A percentile compares a stretch with the other conserved stretches of the same genome.
phyloP scores from a whole-genome alignment of 2,888 invertebrate genomes.

The Hofmannophila pseudospretella region DNA sequence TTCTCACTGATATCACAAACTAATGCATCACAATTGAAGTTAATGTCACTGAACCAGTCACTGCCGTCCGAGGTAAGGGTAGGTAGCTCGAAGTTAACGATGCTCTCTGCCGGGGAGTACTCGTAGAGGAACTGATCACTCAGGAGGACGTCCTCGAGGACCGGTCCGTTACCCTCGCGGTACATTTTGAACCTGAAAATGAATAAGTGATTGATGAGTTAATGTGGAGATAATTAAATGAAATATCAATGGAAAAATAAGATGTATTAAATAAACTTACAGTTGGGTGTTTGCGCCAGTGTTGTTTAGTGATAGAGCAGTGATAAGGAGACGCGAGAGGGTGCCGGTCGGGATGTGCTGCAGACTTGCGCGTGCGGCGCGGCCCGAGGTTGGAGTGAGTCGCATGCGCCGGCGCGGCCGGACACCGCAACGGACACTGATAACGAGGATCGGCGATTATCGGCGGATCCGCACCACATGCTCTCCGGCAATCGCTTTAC shows the following conservation, averaged over 20 bases:
- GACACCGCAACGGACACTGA: conserved; percentile 58
- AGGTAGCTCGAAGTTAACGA: conserved; percentile 67
- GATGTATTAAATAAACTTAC: conserved; percentile 11
- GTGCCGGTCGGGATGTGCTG: conserved; percentile 30
- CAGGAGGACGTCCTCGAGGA: conserved; percentile 53
- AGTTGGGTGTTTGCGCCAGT: conserved; percentile 10
- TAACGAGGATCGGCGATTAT: conserved; percentile 68
- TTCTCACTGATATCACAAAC: conserved; percentile 46
- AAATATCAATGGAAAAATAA: conserved; percentile 4
- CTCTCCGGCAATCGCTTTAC: not conserved
- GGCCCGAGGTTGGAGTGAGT: conserved; percentile 39
- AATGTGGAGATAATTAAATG: not conserved
- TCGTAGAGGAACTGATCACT: conserved; percentile 62
- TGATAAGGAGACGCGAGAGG: conserved; percentile 16
- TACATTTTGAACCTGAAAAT: conserved; percentile 54
- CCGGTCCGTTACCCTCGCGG: conserved; percentile 44
- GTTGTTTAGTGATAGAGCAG: conserved; percentile 11
- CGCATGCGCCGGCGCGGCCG: conserved; percentile 32
- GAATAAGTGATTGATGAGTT: not conserved
- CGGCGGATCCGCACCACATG: conserved; percentile 28
- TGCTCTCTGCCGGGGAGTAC: conserved; percentile 64
- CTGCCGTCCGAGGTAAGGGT: conserved; percentile 40
- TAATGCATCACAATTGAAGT: conserved; percentile 60
- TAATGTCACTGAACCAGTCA: conserved; percentile 59
- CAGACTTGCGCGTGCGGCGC: conserved; percentile 47